A percentile compares a stretch with the other conserved stretches of the same genome.
phyloP scores from a whole-genome alignment of 1,140 invertebrate genomes.

The Temnothorax curvispinosus region DNA sequence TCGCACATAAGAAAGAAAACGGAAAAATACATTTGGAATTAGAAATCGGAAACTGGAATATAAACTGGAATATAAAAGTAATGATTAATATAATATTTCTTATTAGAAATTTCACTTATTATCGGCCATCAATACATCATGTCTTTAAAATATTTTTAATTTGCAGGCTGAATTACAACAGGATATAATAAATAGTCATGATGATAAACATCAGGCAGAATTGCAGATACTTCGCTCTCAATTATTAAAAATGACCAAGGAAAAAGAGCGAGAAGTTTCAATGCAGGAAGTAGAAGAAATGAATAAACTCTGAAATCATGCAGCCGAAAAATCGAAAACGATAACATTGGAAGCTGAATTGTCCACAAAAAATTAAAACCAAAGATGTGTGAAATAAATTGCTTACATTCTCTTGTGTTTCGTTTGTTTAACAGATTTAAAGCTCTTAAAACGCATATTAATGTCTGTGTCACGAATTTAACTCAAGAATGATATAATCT shows the following conservation, averaged over 20 bases:
- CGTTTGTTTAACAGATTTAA: slow-evolving; percentile 42
- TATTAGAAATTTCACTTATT: no score
- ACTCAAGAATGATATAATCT: slow-evolving; percentile 17
- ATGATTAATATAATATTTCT: slow-evolving; percentile 74
- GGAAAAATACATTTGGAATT: no score
- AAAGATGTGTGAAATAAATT: not conserved
- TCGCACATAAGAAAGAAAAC: no score
- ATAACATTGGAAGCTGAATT: slow-evolving; percentile 69
- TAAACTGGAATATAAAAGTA: slow-evolving; percentile 73
- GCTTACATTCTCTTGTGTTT: slow-evolving; percentile 18
- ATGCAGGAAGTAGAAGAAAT: slow-evolving; percentile 41
- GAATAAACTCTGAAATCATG: slow-evolving; percentile 56
- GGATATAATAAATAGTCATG: slow-evolving; percentile 71
- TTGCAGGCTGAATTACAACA: slow-evolving; percentile 77
- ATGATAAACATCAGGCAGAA: slow-evolving; percentile 75
- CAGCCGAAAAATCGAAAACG: slow-evolving; percentile 41
- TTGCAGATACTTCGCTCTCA: slow-evolving; percentile 70
- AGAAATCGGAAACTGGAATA: slow-evolving; percentile 34
- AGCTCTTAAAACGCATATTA: slow-evolving; percentile 31
- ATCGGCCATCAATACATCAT: not conserved
- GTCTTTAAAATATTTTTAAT: slow-evolving; percentile 43
- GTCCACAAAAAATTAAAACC: slow-evolving; percentile 43
- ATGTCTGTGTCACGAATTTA: not conserved
- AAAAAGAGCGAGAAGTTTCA: slow-evolving; percentile 72
- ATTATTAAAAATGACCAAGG: slow-evolving; percentile 67